Evolutionary conservation across 2,113 vertebrate species (phyloP), one percentile per base, ranked within the genome.

Genomic region (Heterotis niloticus): DNA sequence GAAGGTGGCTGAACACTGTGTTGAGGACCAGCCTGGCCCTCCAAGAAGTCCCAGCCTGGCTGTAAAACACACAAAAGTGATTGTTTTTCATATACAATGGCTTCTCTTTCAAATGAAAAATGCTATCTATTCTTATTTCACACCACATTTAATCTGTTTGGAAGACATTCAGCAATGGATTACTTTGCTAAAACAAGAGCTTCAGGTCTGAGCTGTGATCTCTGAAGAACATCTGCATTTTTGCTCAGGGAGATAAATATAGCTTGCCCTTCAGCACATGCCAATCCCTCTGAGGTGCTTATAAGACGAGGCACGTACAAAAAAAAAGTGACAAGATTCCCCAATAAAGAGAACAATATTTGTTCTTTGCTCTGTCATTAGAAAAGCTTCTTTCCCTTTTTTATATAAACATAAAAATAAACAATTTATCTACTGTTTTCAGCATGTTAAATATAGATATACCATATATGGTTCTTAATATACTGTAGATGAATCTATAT

Each of bases 11-110:
- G 89, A 78, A 59, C 34, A 10, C 90, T 93, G 28, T 91, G 89
- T 81, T 92, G 90, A 75, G 94, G 94, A 82, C 91, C 93, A 2
- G 92, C 91, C 81, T 94, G 93, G 83, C 93, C 86, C 90, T 99
- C 97, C 92, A 99, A 81, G 83, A 96, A 91, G 89, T 98, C 95
- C 98, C 98, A 99, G 60, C 92, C 90, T 84, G 95, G 94, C 96
- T 99, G 89, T 64, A 85, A 82, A 44, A 74, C 26, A 74, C 57
- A 44, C 64, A 73, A 16, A 54, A 60, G 77, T 28, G 34, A 51
- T 10, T 16, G 13, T 51, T 1, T 34, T 1, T 24, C 26, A 18
- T 44, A 59, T n/a, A 2, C 9, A 28, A 26, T 16, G 71, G 52
- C 1, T 28, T 74, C 18, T 1, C 20, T 69, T 59, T 51, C 52